Percentiles rank a stretch among this genome's conserved stretches.
Conservation (phyloP, 2,113 vertebrate species). For the Apistogramma diplotaenia region DNA sequence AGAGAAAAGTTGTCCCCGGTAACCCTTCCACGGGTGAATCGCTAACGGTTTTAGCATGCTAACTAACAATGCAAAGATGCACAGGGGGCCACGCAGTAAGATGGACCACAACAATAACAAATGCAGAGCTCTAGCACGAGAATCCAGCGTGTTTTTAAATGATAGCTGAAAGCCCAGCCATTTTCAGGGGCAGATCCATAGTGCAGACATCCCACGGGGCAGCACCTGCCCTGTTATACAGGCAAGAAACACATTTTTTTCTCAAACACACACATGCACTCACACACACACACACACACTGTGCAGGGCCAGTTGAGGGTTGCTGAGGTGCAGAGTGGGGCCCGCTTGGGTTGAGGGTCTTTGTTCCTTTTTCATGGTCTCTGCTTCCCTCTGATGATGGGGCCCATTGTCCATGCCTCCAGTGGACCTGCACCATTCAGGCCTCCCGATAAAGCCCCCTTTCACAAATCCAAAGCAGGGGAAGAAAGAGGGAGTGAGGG, state of each 20-base stretch:
- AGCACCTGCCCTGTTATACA: slow-evolving; percentile 64
- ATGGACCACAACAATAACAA: slow-evolving; percentile 10
- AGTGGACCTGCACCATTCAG: slow-evolving; percentile 72
- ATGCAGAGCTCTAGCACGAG: slow-evolving; percentile 15
- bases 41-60: neutral
- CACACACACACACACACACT: slow-evolving; percentile 18
- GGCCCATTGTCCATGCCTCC: slow-evolving; percentile 68
- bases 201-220: slow-evolving; percentile 51
- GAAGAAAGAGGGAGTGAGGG: slow-evolving; percentile 35
- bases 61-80: slow-evolving; percentile 2
- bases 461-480: slow-evolving; percentile 58
- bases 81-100: slow-evolving; percentile 19
- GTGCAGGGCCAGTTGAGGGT: slow-evolving; percentile 41
- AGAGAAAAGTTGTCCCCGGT: neutral
- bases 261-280: neutral
- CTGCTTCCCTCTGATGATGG: slow-evolving; percentile 74
- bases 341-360: slow-evolving; percentile 59
- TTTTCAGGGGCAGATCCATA: slow-evolving; percentile 21
- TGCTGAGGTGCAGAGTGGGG: slow-evolving; percentile 63
- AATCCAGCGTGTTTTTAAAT: slow-evolving; percentile 38
- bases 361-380: slow-evolving; percentile 73
- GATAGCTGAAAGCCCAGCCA: slow-evolving; percentile 37
- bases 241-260: slow-evolving; percentile 23
- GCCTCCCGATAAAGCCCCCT: slow-evolving; percentile 67
- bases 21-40: neutral